Conservation (phyloP, 2,888 invertebrate species). For the Serripes groenlandicus region DNA sequence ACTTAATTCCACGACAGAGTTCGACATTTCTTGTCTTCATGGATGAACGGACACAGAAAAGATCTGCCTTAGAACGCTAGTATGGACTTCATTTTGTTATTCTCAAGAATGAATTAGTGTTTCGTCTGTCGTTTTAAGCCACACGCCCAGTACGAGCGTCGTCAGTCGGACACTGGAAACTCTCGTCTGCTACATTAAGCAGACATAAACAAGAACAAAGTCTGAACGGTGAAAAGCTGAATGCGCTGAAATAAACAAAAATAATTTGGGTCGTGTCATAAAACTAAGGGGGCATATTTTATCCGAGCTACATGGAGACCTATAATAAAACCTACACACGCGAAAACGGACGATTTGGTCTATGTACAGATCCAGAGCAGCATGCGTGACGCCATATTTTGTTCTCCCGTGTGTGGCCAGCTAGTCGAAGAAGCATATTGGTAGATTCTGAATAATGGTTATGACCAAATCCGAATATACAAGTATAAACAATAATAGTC, state of each 20-base stretch:
- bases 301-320: no score
- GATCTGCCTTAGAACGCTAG: not conserved
- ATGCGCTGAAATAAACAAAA: slow-evolving; percentile 53
- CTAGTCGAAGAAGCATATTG: no score
- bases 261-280: no score
- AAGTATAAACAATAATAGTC: no score
- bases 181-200: slow-evolving; percentile 54
- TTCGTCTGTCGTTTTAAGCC: not conserved
- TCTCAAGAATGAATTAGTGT: slow-evolving; percentile 15
- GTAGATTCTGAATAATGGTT: no score
- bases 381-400: no score
- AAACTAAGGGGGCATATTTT: no score
- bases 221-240: slow-evolving; percentile 9
- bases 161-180: slow-evolving; percentile 17
- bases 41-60: slow-evolving; percentile 11
- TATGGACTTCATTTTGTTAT: not conserved
- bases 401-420: no score
- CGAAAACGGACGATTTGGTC: no score
- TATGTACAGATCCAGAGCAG: no score
- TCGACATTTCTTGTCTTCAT: not conserved
- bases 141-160: slow-evolving; percentile 32
- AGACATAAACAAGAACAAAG: slow-evolving; percentile 28
- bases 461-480: no score
- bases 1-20: slow-evolving; percentile 15
- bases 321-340: no score